Conservation (phyloP, 2,113 vertebrate genomes). For the Thamnaconus septentrionalis region DNA sequence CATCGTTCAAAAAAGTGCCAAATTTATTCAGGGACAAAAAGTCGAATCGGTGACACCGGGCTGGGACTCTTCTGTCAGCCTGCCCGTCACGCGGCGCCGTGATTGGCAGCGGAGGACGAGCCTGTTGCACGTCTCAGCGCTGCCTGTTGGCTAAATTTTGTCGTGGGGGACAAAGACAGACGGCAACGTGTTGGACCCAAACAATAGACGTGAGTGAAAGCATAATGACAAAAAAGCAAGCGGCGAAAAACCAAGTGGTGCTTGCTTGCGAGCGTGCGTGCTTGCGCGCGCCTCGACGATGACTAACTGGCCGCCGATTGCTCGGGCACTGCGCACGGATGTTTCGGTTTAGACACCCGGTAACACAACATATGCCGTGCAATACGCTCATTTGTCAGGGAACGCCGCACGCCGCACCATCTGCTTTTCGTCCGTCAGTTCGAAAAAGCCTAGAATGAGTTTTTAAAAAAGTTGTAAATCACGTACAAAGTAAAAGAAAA, state of each 20-base stretch:
- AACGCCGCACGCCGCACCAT: constrained; percentile 7
- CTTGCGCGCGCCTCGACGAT: neutral
- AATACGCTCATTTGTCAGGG: constrained; percentile 2
- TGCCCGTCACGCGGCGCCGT: constrained; percentile 24
- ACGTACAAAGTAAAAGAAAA: too few species aligned
- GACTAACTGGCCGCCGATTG: constrained; percentile 21
- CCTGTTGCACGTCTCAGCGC: constrained; percentile 1
- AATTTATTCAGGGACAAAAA: neutral
- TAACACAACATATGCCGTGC: constrained; percentile 19
- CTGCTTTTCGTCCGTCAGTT: constrained; percentile 9
- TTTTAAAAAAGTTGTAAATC: too few species aligned
- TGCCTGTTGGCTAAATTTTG: constrained; percentile 17
- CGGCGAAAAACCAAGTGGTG: neutral
- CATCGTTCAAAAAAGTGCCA: neutral
- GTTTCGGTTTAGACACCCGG: constrained; percentile 14
- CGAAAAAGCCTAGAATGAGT: too few species aligned
- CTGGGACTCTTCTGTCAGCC: neutral
- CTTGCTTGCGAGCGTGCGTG: neutral
- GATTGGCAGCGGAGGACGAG: constrained; percentile 20
- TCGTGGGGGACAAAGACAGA: constrained; percentile 28
- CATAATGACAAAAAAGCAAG: constrained; percentile 1
- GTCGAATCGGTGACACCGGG: neutral
- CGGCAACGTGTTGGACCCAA: constrained; percentile 16
- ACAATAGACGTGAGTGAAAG: constrained; percentile 29
- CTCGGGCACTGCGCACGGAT: constrained; percentile 26